Conservation (phyloP, 2,113 vertebrate genomes). For the Planiliza haematocheilus region DNA sequence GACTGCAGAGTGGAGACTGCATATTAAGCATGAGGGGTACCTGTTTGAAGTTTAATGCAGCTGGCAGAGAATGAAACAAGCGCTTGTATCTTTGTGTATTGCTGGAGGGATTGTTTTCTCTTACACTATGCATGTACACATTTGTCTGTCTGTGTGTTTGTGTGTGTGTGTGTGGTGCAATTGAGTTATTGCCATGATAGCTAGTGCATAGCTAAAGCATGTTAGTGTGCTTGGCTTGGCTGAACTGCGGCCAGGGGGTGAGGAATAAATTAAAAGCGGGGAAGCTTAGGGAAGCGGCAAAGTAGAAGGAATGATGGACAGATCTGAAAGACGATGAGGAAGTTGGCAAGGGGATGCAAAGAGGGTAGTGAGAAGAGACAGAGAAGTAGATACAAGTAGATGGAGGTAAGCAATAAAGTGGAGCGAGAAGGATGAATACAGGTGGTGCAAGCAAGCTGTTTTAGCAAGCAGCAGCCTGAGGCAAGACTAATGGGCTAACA, state of each 20-base stretch:
- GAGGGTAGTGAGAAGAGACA: slow-evolving; percentile 35
- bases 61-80: slow-evolving; percentile 71
- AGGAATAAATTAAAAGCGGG: slow-evolving; percentile 24
- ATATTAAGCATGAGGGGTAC: slow-evolving; percentile 63
- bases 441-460: slow-evolving; percentile 60
- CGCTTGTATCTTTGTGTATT: slow-evolving; percentile 62
- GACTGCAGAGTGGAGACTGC: slow-evolving; percentile 55
- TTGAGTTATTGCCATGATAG: slow-evolving; percentile 66
- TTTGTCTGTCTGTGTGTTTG: slow-evolving; percentile 20
- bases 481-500: slow-evolving; percentile 42
- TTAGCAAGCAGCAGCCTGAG: slow-evolving; percentile 35
- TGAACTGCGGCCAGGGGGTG: slow-evolving; percentile 45
- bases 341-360: slow-evolving; percentile 21
- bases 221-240: slow-evolving; percentile 59
- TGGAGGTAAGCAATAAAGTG: slow-evolving; percentile 28
- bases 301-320: slow-evolving; percentile 8
- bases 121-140: slow-evolving; percentile 17
- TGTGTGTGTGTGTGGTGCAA: slow-evolving; percentile 39
- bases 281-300: background rate
- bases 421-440: slow-evolving; percentile 29
- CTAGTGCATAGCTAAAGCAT: slow-evolving; percentile 60
- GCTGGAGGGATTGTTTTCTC: slow-evolving; percentile 62
- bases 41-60: slow-evolving; percentile 70
- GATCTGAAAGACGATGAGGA: slow-evolving; percentile 1
- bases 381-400: slow-evolving; percentile 15